Evolutionary conservation across 2,888 invertebrate genomes (phyloP).

Genomic region (Eristalis tenax): DNA sequence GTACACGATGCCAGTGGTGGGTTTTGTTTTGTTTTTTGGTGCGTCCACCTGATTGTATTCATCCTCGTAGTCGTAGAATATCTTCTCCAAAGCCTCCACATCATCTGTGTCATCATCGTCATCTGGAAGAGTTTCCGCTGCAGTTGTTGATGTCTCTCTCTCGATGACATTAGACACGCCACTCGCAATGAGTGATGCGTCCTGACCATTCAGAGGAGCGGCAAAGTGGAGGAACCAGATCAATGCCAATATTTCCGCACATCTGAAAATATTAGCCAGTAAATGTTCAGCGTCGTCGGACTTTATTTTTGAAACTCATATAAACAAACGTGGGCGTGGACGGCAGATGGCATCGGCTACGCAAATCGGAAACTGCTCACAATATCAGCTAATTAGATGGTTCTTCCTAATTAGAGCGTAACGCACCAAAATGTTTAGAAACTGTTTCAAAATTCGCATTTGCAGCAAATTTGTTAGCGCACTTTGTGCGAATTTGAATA

Average conservation of each 20-base stretch:
- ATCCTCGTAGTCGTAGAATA: slow-evolving; percentile 74
- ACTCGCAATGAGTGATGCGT: neutral
- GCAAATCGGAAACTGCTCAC: slow-evolving; percentile 20
- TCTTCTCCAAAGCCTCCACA: slow-evolving; percentile 48
- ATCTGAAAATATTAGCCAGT: slow-evolving; percentile 28
- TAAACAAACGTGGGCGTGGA: slow-evolving; percentile 18
- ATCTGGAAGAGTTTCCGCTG: neutral
- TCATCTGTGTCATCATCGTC: slow-evolving; percentile 73
- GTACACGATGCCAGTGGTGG: slow-evolving; percentile 75
- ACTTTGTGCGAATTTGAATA: slow-evolving; percentile 7
- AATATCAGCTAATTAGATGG: slow-evolving; percentile 32
- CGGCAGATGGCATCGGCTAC: neutral
- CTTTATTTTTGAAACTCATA: slow-evolving; percentile 4
- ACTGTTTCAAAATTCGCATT: slow-evolving; percentile 42
- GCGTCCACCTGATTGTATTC: slow-evolving; percentile 72
- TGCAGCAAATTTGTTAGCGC: slow-evolving; percentile 33
- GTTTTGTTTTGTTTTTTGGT: slow-evolving; percentile 60
- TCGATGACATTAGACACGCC: neutral
- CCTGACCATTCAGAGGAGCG: neutral
- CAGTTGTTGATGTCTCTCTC: neutral
- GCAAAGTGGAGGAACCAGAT: slow-evolving; percentile 13
- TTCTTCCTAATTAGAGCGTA: slow-evolving; percentile 45
- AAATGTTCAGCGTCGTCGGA: neutral
- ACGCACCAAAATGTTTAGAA: neutral
- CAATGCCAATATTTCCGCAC: neutral